Conservation (phyloP, 2,888 invertebrate species). For the Eueremaeus valkanovi region DNA sequence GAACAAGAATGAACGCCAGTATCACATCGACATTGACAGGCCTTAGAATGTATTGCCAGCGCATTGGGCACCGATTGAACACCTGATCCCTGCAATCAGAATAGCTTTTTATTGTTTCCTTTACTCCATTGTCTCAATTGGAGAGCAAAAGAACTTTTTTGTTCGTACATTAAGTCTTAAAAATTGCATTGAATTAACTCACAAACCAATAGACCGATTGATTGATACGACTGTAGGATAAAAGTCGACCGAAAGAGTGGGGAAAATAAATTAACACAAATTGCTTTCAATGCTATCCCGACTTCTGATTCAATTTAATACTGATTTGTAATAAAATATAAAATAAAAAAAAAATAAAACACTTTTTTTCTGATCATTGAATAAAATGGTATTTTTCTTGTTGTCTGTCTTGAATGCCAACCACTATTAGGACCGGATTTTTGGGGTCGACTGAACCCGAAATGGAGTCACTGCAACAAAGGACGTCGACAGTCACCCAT, state of each 20-base stretch:
- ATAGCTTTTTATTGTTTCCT: not conserved
- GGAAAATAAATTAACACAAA: not conserved
- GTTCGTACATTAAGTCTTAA: not conserved
- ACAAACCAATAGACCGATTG: conserved; percentile 1
- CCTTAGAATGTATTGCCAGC: not conserved
- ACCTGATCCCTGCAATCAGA: not conserved
- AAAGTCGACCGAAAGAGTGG: too few species aligned
- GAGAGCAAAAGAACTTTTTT: too few species aligned
- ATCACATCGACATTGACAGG: not conserved
- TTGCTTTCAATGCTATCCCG: not conserved
- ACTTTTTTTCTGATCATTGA: not conserved
- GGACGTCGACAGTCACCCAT: conserved; percentile 95
- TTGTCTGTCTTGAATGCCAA: too few species aligned
- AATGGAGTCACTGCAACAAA: conserved; percentile 95
- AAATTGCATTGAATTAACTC: conserved; percentile 13
- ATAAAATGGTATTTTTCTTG: not conserved
- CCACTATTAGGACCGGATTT: conserved; percentile 76
- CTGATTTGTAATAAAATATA: not conserved
- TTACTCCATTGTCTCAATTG: too few species aligned
- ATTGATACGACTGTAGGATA: not conserved
- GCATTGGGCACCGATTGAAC: not conserved
- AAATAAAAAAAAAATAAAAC: not conserved
- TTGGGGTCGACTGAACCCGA: conserved; percentile 96
- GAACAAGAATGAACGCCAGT: not conserved
- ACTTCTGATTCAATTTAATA: not conserved